Evolutionary conservation across 2,888 invertebrate species (phyloP).

Genomic region (Vanessa cardui): DNA sequence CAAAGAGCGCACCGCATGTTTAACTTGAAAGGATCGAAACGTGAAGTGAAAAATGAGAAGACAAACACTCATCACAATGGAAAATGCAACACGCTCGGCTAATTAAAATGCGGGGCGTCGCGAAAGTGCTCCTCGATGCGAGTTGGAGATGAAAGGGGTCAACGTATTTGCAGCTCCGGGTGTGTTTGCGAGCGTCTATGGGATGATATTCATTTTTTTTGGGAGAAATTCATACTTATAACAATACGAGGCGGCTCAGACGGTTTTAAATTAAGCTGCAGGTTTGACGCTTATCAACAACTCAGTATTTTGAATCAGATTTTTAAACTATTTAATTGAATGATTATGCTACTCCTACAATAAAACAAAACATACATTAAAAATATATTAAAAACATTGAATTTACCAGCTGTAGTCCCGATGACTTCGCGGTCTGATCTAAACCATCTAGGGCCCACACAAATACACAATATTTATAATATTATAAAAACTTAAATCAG

Average conservation of each 20-base stretch:
- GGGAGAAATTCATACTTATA: neutral
- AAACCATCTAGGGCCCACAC: no score
- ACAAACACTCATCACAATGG: slow-evolving; percentile 24
- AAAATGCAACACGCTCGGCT: slow-evolving; percentile 18
- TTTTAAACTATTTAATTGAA: no score
- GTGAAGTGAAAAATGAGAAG: slow-evolving; percentile 18
- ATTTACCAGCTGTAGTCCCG: no score
- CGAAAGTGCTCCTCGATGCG: slow-evolving; percentile 13
- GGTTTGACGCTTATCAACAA: no score
- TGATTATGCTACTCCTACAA: no score
- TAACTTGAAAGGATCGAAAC: slow-evolving; percentile 12
- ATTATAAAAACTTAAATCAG: no score
- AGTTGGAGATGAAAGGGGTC: slow-evolving; percentile 12
- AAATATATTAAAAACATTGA: no score
- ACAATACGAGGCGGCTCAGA: neutral
- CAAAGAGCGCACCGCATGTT: slow-evolving; percentile 6
- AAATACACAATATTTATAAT: no score
- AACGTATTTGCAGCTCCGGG: neutral
- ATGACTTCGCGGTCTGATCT: no score
- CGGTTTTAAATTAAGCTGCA: no score
- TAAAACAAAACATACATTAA: no score
- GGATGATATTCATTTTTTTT: neutral
- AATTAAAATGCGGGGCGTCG: slow-evolving; percentile 25
- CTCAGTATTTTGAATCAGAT: no score
- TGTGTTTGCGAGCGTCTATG: neutral